Base-by-base conservation (phyloP, 2,888 invertebrate genomes). In the Athalia rosae region DNA sequence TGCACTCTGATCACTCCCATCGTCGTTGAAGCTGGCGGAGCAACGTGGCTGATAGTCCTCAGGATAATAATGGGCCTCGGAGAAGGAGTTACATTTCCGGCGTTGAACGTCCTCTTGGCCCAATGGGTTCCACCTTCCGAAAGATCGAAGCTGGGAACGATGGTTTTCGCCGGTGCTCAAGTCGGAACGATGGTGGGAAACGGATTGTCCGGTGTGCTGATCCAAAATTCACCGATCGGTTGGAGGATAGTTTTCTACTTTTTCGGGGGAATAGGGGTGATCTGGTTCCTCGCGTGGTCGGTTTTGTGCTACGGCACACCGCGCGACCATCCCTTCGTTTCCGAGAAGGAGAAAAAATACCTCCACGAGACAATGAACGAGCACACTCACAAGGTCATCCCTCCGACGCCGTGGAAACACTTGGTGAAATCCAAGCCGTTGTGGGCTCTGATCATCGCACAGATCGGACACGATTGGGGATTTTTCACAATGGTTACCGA, bases 401-500 rank as follows among this genome's bases (percentile, higher is more conserved):
- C 93, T 0, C 91, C 93, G 0, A 94, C 94, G 47, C 95, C 95
- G 0, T 96, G 95, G 95, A 92, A 91, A 83, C 91, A 92, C 0
- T 94, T 96, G 73, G 89, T 95, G 13, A 94, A 41, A 58, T 71
- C 71, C 4, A 4, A 28, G 58, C 58, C 58, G 11, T 45, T 71
- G 4, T 71, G 71, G 71, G 71, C 71, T 4, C 50, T 71, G 43
- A 58, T 48, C 7, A 58, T 45, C 15, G 71, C 71, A 80, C 95
- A 95, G 91, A 91, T 93, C 80, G 93, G 93, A 3, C 94, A 94
- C 87, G 94, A 94, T 84, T 95, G 94, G 93, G 94, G 94, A 4
- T 93, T 94, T 85, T 94, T 93, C 87, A 94, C 94, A 4, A 93
- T 95, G 92, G 92, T 94, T 28, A 94, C 94, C 0, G 94, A 94